Conservation (phyloP, 2,113 vertebrate genomes). For the Rafetus swinhoei region DNA sequence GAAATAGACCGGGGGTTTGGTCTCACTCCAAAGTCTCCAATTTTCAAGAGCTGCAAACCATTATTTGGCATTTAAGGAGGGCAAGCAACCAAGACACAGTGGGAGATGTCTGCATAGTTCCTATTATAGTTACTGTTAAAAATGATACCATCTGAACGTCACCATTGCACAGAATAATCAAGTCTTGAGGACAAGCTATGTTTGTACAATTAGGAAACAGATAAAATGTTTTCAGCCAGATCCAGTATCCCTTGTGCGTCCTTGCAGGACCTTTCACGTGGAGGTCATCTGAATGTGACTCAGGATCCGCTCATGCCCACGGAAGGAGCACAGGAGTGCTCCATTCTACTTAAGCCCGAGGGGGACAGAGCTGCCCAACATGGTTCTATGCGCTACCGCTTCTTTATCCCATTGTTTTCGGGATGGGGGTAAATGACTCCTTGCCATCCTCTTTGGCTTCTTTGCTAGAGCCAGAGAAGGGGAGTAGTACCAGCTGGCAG, state of each 20-base stretch:
- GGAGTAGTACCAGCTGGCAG: no score
- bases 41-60: background rate
- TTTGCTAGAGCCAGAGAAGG: no score
- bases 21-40: background rate
- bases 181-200: constrained; percentile 26
- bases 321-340: no score
- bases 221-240: constrained; percentile 61
- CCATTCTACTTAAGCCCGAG: no score
- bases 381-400: no score
- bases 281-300: no score
- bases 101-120: constrained; percentile 3
- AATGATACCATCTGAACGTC: constrained; percentile 48
- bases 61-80: background rate
- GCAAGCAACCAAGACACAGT: background rate
- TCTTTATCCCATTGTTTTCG: no score
- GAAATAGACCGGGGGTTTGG: background rate
- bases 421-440: no score
- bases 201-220: constrained; percentile 59
- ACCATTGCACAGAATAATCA: constrained; percentile 16
- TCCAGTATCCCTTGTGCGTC: background rate
- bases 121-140: background rate
- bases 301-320: no score
- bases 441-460: no score
- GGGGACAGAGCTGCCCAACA: no score
- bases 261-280: no score